These are phyloP conservation scores for Epinotia demarniana DNA, from an alignment of 2,888 invertebrate species.

Conservation along the genomic window DNA sequence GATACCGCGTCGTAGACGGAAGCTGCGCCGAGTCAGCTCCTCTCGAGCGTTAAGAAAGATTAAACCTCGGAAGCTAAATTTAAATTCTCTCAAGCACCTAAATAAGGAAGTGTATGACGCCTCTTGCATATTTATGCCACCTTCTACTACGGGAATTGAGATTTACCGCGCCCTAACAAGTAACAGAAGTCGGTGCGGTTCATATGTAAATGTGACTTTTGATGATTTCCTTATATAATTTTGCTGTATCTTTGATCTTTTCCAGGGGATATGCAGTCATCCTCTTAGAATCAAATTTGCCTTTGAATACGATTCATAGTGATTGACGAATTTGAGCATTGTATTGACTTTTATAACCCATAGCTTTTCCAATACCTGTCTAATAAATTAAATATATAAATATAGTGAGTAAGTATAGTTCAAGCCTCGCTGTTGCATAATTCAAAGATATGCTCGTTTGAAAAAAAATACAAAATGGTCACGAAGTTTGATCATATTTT, in stretches of 20 bases:
- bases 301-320: not conserved
- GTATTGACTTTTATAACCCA: not conserved
- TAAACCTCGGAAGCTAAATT: constrained; percentile 38
- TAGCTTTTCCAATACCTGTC: too few relatives aligned
- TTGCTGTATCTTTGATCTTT: not conserved
- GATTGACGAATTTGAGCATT: not conserved
- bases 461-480: too few relatives aligned
- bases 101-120: constrained; percentile 42
- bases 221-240: constrained; percentile 1
- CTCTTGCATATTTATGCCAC: constrained; percentile 42
- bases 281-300: not conserved
- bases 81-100: constrained; percentile 41
- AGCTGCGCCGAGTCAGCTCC: constrained; percentile 31
- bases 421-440: too few relatives aligned
- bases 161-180: constrained; percentile 9
- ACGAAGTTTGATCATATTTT: too few relatives aligned
- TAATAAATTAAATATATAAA: too few relatives aligned
- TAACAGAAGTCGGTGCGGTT: not conserved
- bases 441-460: too few relatives aligned
- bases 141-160: constrained; percentile 18
- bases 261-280: not conserved
- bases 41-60: constrained; percentile 40
- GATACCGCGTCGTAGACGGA: constrained; percentile 12
- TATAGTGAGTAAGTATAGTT: too few relatives aligned
- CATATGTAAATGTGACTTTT: constrained; percentile 5